Evolutionary conservation across 2,113 vertebrate species (phyloP).

Genomic region (Carassius gibelio): DNA sequence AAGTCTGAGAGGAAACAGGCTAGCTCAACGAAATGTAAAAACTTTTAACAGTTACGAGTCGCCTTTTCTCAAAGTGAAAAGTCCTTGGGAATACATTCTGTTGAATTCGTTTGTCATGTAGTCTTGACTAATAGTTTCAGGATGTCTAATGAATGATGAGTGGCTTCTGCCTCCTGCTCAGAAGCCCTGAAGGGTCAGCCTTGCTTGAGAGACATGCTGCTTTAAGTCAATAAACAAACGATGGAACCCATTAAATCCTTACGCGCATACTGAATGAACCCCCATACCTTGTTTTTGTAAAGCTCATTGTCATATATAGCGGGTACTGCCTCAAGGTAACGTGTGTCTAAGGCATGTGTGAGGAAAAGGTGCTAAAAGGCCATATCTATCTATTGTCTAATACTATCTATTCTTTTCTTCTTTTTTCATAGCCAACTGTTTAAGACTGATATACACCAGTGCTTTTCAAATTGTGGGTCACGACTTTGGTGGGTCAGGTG

Average conservation of each 20-base stretch:
- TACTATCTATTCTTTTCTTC: not conserved
- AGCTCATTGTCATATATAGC: too few species aligned
- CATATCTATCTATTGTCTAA: not conserved
- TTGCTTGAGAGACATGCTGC: conserved; percentile 36
- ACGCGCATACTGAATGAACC: not conserved
- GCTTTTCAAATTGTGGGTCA: not conserved
- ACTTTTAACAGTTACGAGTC: conserved; percentile 18
- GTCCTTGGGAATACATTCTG: conserved; percentile 45
- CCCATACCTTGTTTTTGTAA: too few species aligned
- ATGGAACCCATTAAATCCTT: conserved; percentile 45
- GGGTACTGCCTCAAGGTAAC: not conserved
- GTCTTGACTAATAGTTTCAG: conserved; percentile 59
- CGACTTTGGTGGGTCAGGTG: not conserved
- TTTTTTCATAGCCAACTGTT: not conserved
- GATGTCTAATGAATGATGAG: conserved; percentile 57
- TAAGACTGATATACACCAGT: not conserved
- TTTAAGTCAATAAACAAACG: conserved; percentile 57
- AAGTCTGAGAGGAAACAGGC: conserved; percentile 20
- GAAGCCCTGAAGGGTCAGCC: conserved; percentile 28
- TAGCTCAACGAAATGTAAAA: conserved; percentile 12
- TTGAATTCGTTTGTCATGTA: conserved; percentile 52
- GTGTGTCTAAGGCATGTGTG: not conserved
- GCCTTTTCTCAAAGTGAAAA: conserved; percentile 40
- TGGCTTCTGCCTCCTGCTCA: conserved; percentile 40
- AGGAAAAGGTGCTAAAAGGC: not conserved